Percentiles rank a stretch among this genome's conserved stretches.
Evolutionary conservation across 53 echinoderm and acorn worm species (phyloP).

Genomic region (Crossaster papposus): DNA sequence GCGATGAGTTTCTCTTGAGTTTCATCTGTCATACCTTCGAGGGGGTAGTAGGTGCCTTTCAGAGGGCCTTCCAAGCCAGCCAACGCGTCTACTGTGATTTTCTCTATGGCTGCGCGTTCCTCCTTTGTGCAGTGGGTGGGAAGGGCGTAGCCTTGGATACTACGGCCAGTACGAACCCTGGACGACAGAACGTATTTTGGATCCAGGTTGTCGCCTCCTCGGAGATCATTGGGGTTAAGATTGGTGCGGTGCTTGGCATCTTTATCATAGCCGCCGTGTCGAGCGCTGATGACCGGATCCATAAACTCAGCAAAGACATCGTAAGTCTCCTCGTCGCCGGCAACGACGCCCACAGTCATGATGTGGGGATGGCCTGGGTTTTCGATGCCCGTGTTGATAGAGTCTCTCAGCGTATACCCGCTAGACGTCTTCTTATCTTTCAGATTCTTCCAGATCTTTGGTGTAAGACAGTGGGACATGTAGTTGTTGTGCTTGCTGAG

Average conservation of each 20-base stretch:
- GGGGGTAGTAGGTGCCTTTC: slow-evolving; percentile 89
- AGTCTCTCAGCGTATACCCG: slow-evolving; percentile 70
- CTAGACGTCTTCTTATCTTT: slow-evolving; percentile 85
- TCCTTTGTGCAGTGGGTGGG: slow-evolving; percentile 82
- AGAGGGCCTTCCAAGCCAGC: slow-evolving; percentile 75
- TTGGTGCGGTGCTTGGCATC: slow-evolving; percentile 84
- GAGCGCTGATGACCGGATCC: slow-evolving; percentile 93
- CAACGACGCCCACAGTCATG: slow-evolving; percentile 96
- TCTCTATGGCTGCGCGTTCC: slow-evolving; percentile 85
- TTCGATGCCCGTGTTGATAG: slow-evolving; percentile 81
- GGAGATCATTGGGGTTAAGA: slow-evolving; percentile 74
- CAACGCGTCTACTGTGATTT: slow-evolving; percentile 76
- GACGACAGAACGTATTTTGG: slow-evolving; percentile 92
- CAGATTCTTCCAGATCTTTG: slow-evolving; percentile 88
- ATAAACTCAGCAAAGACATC: slow-evolving; percentile 82
- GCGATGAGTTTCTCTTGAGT: slow-evolving; percentile 87
- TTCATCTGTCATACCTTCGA: slow-evolving; percentile 94
- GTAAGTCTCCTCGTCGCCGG: slow-evolving; percentile 91
- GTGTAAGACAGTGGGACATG: slow-evolving; percentile 89
- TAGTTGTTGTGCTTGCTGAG: slow-evolving; percentile 94
- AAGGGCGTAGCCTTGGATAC: slow-evolving; percentile 83
- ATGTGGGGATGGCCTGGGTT: slow-evolving; percentile 98
- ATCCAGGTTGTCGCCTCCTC: slow-evolving; percentile 84
- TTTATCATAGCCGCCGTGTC: slow-evolving; percentile 87
- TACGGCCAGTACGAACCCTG: slow-evolving; percentile 93